phyloP scores from a whole-genome alignment of 2,797 vertebrate species.

The Enteromius thamalakanensis region DNA sequence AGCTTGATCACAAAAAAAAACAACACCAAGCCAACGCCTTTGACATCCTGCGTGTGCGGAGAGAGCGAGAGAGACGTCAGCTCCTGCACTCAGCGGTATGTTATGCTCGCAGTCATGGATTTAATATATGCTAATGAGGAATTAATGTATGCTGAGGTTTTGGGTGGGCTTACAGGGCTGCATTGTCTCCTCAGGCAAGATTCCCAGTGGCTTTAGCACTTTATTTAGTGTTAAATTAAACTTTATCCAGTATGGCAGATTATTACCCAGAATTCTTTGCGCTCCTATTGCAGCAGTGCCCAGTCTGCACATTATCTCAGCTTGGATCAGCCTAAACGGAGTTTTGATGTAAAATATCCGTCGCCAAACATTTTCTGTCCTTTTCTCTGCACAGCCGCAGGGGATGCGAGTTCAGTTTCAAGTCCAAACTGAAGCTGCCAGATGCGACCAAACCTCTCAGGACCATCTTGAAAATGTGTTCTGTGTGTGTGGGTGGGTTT shows the following conservation, averaged over 20 bases:
- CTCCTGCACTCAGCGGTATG: neutral
- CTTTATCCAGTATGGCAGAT: slow-evolving; percentile 40
- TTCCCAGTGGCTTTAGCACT: slow-evolving; percentile 30
- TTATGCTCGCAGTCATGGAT: slow-evolving; percentile 27
- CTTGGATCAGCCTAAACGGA: slow-evolving; percentile 25
- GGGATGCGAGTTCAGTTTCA: slow-evolving; percentile 39
- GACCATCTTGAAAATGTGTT: slow-evolving; percentile 22
- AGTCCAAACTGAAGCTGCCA: slow-evolving; percentile 32
- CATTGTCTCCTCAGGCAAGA: slow-evolving; percentile 26
- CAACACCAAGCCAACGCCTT: slow-evolving; percentile 23
- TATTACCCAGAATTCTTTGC: slow-evolving; percentile 8
- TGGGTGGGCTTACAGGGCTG: slow-evolving; percentile 20
- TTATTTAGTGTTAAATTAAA: slow-evolving; percentile 40
- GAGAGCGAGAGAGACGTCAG: neutral
- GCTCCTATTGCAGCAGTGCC: neutral
- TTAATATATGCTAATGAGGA: slow-evolving; percentile 45
- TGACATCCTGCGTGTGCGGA: neutral
- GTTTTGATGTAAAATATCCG: slow-evolving; percentile 20
- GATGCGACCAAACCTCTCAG: slow-evolving; percentile 27
- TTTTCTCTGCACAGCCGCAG: neutral
- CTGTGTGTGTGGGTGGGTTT: slow-evolving; percentile 19
- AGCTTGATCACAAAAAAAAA: slow-evolving; percentile 51
- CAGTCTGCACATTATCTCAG: slow-evolving; percentile 27
- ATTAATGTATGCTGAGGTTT: slow-evolving; percentile 46
- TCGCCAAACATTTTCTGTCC: slow-evolving; percentile 31